These are phyloP conservation scores for Tipula lateralis DNA, from an alignment of 2,888 invertebrate species.

Conservation along the genomic window DNA sequence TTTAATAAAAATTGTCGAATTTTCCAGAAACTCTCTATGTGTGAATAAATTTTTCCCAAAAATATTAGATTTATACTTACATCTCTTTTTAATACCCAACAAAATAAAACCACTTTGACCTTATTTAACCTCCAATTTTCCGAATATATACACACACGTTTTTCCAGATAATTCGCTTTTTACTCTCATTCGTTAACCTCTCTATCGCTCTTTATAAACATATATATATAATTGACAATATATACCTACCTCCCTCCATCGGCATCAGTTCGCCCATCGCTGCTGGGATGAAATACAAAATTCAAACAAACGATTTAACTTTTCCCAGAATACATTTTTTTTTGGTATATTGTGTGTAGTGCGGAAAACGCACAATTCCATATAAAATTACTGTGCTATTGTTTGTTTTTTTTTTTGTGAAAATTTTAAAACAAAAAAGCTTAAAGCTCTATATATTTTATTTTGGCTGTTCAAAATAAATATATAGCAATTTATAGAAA, in stretches of 20 bases:
- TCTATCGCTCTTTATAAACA: background rate
- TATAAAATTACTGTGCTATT: background rate
- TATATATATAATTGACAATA: background rate
- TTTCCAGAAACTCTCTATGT: background rate
- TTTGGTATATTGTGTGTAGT: no score
- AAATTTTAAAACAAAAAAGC: background rate
- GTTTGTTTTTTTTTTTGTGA: background rate
- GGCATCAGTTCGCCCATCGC: background rate
- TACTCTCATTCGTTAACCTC: background rate
- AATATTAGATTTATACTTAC: no score
- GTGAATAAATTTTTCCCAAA: background rate
- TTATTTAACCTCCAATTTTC: background rate
- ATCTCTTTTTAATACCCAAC: background rate
- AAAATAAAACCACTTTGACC: background rate
- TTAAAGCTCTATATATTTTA: background rate
- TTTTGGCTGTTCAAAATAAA: background rate
- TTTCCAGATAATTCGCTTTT: background rate
- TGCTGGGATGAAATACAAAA: background rate
- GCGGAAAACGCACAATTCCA: constrained; percentile 9
- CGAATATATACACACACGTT: background rate
- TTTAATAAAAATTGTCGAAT: background rate
- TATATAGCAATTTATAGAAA: constrained; percentile 7
- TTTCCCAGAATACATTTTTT: background rate
- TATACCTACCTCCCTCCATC: background rate
- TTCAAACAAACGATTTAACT: background rate